These are phyloP conservation scores for Lucilia cuprina DNA, from an alignment of 1,140 invertebrate species.

Conservation along the genomic window DNA sequence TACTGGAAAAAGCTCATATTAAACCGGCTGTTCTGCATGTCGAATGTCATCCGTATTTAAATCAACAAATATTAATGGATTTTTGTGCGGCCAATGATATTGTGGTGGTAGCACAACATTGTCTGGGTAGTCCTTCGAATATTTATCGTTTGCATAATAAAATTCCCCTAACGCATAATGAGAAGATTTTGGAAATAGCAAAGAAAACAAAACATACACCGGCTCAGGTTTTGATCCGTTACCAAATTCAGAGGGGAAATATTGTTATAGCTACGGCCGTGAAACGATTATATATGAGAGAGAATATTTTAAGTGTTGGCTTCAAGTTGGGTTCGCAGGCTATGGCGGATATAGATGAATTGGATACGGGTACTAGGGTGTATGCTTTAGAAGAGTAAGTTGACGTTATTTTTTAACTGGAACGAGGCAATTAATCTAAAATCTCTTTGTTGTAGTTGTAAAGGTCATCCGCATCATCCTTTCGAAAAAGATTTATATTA, in stretches of 20 bases:
- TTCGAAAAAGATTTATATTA: background rate
- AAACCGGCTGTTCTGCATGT: conserved; percentile 80
- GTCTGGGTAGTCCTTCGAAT: conserved; percentile 73
- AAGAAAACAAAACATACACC: conserved; percentile 72
- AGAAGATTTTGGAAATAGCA: conserved; percentile 67
- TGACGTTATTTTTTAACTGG: background rate
- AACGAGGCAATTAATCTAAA: background rate
- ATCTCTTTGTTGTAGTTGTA: background rate
- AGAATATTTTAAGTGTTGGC: conserved; percentile 78
- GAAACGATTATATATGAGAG: conserved; percentile 70
- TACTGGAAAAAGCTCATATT: conserved; percentile 73
- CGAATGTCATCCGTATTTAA: conserved; percentile 86
- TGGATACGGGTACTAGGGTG: conserved; percentile 61
- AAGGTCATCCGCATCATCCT: background rate
- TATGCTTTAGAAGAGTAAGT: background rate
- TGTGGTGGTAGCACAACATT: conserved; percentile 79
- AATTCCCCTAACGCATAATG: conserved; percentile 47
- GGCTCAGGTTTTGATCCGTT: conserved; percentile 75
- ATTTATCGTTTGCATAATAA: conserved; percentile 54
- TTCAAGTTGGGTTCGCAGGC: conserved; percentile 73
- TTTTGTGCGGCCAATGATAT: conserved; percentile 76
- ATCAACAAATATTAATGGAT: conserved; percentile 75
- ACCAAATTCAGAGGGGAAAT: conserved; percentile 69
- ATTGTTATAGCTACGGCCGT: conserved; percentile 79
- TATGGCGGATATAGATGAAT: conserved; percentile 67